Evolutionary conservation across 2,797 vertebrate genomes (phyloP).

Genomic region (Tenualosa thibaudeaui): DNA sequence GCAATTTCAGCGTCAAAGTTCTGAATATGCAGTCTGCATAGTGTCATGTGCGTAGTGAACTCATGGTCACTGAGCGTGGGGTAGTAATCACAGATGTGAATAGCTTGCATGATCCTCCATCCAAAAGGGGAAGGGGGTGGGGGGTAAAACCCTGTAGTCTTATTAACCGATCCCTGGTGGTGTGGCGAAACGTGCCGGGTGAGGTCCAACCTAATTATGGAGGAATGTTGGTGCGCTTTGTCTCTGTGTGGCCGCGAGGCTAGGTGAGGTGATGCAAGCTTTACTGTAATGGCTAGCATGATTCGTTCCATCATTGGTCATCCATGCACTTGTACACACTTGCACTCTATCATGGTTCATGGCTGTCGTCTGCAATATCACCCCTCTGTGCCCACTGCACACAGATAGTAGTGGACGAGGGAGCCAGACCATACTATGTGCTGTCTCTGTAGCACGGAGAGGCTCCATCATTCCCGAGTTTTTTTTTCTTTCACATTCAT

Average conservation of each 20-base stretch:
- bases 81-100: conserved; percentile 70
- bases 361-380: conserved; percentile 65
- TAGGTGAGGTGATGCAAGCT: conserved; percentile 44
- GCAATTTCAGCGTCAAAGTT: conserved; percentile 70
- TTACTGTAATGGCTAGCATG: neutral
- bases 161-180: conserved; percentile 66
- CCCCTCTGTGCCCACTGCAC: conserved; percentile 54
- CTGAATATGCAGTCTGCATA: conserved; percentile 65
- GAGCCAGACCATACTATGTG: neutral
- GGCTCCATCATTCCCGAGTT: neutral
- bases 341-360: conserved; percentile 60
- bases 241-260: conserved; percentile 69
- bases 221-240: conserved; percentile 64
- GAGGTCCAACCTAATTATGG: conserved; percentile 76
- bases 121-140: conserved; percentile 49
- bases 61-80: conserved; percentile 62
- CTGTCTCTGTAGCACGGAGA: neutral
- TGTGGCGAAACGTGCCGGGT: conserved; percentile 64
- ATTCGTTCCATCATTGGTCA: neutral
- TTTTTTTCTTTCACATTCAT: neutral
- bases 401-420: conserved; percentile 63
- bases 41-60: conserved; percentile 68
- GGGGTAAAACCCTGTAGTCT: conserved; percentile 55
- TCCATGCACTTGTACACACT: conserved; percentile 58
- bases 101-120: conserved; percentile 44